Percentiles rank a stretch among this genome's conserved stretches.
These are phyloP conservation scores for Drosophila yakuba DNA, from an alignment of 1,140 invertebrate species.

Conservation along the genomic window DNA sequence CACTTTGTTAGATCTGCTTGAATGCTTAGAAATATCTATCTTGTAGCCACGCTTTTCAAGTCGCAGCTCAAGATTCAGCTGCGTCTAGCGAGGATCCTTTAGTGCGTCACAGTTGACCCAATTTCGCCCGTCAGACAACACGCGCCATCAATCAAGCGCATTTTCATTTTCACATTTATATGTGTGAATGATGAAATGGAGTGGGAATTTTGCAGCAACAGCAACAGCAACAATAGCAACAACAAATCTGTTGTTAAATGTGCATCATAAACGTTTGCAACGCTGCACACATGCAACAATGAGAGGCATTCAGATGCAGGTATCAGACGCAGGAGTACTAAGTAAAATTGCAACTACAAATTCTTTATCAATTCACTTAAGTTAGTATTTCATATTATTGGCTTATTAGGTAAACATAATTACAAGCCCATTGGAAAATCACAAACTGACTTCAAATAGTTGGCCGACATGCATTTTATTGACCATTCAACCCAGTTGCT, in stretches of 20 bases:
- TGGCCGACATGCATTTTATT: slow-evolving; percentile 25
- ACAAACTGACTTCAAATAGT: slow-evolving; percentile 19
- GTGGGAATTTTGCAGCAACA: slow-evolving; percentile 27
- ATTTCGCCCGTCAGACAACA: slow-evolving; percentile 47
- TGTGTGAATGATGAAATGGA: slow-evolving; percentile 4
- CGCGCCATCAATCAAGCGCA: slow-evolving; percentile 68
- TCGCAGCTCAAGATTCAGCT: background rate
- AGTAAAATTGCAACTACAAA: background rate
- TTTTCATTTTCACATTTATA: slow-evolving; percentile 33
- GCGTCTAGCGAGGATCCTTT: slow-evolving; percentile 16
- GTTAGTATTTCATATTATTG: no score
- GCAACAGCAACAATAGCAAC: slow-evolving; percentile 23
- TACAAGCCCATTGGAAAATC: background rate
- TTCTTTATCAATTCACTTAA: no score
- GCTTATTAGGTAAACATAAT: background rate
- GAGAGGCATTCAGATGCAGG: background rate
- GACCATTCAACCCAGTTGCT: slow-evolving; percentile 9
- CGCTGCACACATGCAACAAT: slow-evolving; percentile 32
- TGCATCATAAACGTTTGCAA: slow-evolving; percentile 42
- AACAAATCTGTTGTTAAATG: slow-evolving; percentile 42
- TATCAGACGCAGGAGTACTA: slow-evolving; percentile 6
- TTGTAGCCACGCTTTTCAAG: background rate
- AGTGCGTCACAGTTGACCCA: slow-evolving; percentile 65
- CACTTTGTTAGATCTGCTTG: no score
- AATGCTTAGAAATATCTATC: no score